Evolutionary conservation across 2,888 invertebrate genomes (phyloP).

Genomic region (Catocala sponsa): DNA sequence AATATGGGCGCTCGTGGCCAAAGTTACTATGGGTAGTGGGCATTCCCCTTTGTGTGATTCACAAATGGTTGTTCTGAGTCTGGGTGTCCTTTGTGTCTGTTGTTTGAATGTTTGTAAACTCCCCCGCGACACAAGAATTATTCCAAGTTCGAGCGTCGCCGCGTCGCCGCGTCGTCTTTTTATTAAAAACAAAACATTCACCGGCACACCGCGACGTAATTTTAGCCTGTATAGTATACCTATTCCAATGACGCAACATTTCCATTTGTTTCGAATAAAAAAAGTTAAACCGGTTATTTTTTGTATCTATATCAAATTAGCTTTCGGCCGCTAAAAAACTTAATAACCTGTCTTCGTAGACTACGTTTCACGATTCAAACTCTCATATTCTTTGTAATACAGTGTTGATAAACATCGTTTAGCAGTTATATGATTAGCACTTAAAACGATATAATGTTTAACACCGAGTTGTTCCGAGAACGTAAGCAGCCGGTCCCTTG

Average conservation of each 20-base stretch:
- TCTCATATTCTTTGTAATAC: not conserved
- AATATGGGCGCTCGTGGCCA: too few relatives aligned
- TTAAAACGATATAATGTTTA: slow-evolving; percentile 8
- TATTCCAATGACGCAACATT: slow-evolving; percentile 4
- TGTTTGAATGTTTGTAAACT: too few relatives aligned
- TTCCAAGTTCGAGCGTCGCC: too few relatives aligned
- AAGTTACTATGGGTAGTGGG: too few relatives aligned
- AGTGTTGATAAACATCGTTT: slow-evolving; percentile 10
- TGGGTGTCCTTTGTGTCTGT: too few relatives aligned
- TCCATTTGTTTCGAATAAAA: slow-evolving; percentile 2
- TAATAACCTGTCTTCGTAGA: slow-evolving; percentile 2
- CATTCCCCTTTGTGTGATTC: too few relatives aligned
- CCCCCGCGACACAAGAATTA: too few relatives aligned
- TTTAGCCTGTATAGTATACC: slow-evolving; percentile 13
- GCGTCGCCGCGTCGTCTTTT: too few relatives aligned
- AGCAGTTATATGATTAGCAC: slow-evolving; percentile 13
- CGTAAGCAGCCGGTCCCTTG: slow-evolving; percentile 33
- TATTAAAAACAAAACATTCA: not conserved
- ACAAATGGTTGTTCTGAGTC: too few relatives aligned
- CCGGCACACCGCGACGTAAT: slow-evolving; percentile 7
- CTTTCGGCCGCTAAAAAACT: slow-evolving; percentile 13
- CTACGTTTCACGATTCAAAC: slow-evolving; percentile 2
- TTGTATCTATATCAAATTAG: slow-evolving; percentile 11
- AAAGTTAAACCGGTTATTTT: slow-evolving; percentile 1
- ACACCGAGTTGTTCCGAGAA: slow-evolving; percentile 17